A percentile compares a stretch with the other conserved stretches of the same genome.
Conservation (phyloP, 2,113 vertebrate genomes). For the Astur gentilis region DNA sequence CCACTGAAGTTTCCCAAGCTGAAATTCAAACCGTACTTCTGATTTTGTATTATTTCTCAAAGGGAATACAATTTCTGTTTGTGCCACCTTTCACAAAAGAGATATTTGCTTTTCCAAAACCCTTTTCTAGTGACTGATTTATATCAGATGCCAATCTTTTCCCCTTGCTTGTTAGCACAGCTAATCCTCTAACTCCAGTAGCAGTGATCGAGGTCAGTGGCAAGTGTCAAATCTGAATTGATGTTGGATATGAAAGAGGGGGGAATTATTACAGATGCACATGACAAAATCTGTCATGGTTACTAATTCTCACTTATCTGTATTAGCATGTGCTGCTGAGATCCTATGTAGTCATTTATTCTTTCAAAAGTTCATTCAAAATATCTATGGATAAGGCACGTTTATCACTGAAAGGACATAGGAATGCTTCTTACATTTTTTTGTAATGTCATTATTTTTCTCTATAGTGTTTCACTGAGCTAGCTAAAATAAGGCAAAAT, state of each 20-base stretch:
- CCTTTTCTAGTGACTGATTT: background rate
- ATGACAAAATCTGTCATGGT: background rate
- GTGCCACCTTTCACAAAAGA: background rate
- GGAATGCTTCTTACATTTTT: background rate
- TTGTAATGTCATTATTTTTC: background rate
- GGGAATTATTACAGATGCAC: background rate
- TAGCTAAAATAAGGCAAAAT: background rate
- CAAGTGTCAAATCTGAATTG: background rate
- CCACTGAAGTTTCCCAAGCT: background rate
- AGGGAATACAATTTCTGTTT: background rate
- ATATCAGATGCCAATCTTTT: background rate
- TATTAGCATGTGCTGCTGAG: background rate
- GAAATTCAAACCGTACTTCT: background rate
- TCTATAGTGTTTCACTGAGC: background rate
- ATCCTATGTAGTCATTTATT: background rate
- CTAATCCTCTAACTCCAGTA: background rate
- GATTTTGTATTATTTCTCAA: background rate
- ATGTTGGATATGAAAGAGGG: background rate
- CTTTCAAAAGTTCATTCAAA: background rate
- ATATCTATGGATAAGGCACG: background rate
- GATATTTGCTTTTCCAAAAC: background rate
- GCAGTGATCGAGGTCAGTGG: background rate
- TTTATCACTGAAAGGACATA: background rate
- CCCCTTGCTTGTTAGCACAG: background rate
- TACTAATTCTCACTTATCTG: background rate